Base-by-base conservation (phyloP, 92 coral and sea anemone genomes). In the Palythoa caribaeorum region DNA sequence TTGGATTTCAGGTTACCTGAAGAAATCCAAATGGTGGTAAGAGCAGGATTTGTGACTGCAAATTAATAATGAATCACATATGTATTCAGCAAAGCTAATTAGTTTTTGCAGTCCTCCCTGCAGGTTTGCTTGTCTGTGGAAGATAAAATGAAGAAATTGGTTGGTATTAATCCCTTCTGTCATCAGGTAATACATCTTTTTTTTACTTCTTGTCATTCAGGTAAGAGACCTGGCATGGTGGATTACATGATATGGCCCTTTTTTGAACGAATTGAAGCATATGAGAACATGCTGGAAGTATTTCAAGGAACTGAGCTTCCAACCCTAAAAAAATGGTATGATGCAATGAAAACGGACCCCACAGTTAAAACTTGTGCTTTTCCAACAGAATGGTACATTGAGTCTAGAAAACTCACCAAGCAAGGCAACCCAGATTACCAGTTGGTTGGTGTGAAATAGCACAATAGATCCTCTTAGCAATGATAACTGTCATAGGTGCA, bases 171-270 rank as follows among this genome's bases (percentile, higher is more conserved):
- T 4, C 7, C 50, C 50, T 44, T 44, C 6, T 44, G 28, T 28
- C 28, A 28, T 28, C 0, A 28, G 28, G 28, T 44, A 44, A 44
- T 4, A 44, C 50, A 44, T 4, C 0, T 44, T 44, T 44, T 44
- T 70, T 36, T 8, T 36, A 2, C 13, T 9, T 17, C 13, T 9
- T 17, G 28, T 38, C 38, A 16, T 38, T 65, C 79, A 95, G 98
- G 98, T 70, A 88, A 88, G 8, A 84, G 83, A 17, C 94, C 96
- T 4, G 94, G 93, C 2, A 95, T 95, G 98, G 71, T 92, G 69
- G 98, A 95, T 54, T 95, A 83, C 91, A 89, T 95, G 21, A 89
- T 95, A 3, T 95, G 98, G 98, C 98, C 98, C 16, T 95, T 89
- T 89, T 84, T 95, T 87, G 98, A 93, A 62, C 92, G 96, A 6